These are phyloP conservation scores for Venustaconcha ellipsiformis DNA, from an alignment of 1,140 invertebrate genomes.

Conservation along the genomic window DNA sequence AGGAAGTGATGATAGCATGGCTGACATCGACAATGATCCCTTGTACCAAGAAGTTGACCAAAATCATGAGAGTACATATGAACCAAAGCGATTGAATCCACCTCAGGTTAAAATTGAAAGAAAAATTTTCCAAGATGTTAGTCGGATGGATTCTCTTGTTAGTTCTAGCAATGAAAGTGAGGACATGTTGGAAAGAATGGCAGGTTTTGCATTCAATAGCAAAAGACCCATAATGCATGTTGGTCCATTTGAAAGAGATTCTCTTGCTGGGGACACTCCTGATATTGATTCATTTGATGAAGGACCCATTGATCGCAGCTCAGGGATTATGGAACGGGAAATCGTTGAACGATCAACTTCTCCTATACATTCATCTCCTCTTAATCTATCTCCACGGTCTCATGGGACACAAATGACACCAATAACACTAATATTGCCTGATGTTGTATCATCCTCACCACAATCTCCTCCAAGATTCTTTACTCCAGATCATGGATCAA, in stretches of 20 bases:
- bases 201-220: constrained; percentile 9
- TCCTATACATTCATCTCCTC: constrained; percentile 24
- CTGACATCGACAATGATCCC: constrained; percentile 51
- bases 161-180: constrained; percentile 60
- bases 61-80: constrained; percentile 62
- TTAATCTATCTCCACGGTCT: constrained; percentile 35
- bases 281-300: no score
- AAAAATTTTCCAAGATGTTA: constrained; percentile 60
- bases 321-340: constrained; percentile 17
- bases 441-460: constrained; percentile 27
- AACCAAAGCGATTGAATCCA: constrained; percentile 51
- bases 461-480: not conserved
- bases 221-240: constrained; percentile 25
- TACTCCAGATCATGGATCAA: constrained; percentile 25
- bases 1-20: constrained; percentile 51
- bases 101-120: constrained; percentile 66
- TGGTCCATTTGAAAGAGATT: constrained; percentile 17
- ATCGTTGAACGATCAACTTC: constrained; percentile 24
- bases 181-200: constrained; percentile 42
- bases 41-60: constrained; percentile 57
- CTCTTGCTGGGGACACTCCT: no score
- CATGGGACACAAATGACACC: constrained; percentile 59
- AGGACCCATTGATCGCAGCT: constrained; percentile 18
- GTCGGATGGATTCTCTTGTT: constrained; percentile 50
- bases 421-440: constrained; percentile 47